Evolutionary conservation across 2,113 vertebrate genomes (phyloP).

Genomic region (Rhombomys opimus): DNA sequence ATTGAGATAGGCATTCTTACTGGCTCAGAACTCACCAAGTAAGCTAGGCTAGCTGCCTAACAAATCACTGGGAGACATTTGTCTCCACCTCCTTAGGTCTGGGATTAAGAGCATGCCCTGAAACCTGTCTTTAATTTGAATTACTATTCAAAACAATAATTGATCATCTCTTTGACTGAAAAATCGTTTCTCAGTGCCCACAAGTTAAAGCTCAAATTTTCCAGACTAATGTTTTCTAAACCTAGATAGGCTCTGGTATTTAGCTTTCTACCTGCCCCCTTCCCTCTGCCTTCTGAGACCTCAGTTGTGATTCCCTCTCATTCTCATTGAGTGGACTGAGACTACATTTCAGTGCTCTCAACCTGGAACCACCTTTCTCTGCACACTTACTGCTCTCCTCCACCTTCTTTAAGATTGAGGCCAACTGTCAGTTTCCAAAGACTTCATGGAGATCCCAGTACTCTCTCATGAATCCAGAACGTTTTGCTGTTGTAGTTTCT

Average conservation of each 20-base stretch:
- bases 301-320: background rate
- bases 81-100: background rate
- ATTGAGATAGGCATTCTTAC: background rate
- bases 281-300: background rate
- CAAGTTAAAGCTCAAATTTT: background rate
- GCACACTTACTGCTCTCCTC: background rate
- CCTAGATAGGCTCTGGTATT: background rate
- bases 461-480: background rate
- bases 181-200: background rate
- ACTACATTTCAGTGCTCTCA: background rate
- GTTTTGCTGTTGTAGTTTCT: background rate
- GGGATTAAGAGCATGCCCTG: background rate
- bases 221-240: background rate
- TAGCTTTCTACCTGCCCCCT: background rate
- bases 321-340: background rate
- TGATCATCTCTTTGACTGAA: conserved; percentile 19
- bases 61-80: background rate
- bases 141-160: conserved; percentile 17
- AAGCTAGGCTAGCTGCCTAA: background rate
- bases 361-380: background rate
- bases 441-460: background rate
- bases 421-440: background rate
- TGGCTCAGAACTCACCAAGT: background rate
- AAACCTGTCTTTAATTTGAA: background rate
- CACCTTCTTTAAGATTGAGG: background rate